Base-by-base conservation (phyloP, 2,888 invertebrate species). In the Minunthozetes semirufus region DNA sequence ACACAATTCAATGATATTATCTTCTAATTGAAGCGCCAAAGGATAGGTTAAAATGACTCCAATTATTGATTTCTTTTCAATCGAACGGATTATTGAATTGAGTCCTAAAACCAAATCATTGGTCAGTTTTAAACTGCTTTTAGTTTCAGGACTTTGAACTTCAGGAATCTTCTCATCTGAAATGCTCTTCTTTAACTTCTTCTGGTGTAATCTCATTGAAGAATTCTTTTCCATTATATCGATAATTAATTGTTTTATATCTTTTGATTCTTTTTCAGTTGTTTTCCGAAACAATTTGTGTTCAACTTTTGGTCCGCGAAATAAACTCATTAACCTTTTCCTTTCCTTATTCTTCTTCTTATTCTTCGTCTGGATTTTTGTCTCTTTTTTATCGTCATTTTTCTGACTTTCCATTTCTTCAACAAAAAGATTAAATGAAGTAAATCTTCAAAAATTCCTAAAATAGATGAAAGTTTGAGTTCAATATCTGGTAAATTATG, bases 71-170 rank as follows among this genome's bases (percentile, higher is more conserved):
- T 53, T 53, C 53, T 48, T 48, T 42, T 71, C 71, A 29, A 71
- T 42, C 17, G 48, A 27, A 27, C 71, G 71, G 19, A 71, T 50
- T n/a, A 71, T 27, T 53, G 48, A 33, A 71, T 71, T 71, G 17
- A 71, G n/a, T 19, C 71, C 71, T 17, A 71, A 71, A 17, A 71
- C 17, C 17, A 71, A 50, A 3, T 71, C 42, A 71, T 71, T 33
- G 22, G 6, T 70, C 2, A 48, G 3, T 13, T 19, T 29, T 22
- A 17, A 27, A 29, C 17, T 22, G 5, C 5, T 68, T 27, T 27
- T 68, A 4, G 17, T 29, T 22, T 48, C 38, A 46, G n/a, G n/a
- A n/a, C n/a, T n/a, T n/a, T n/a, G n/a, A n/a, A 38, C 33, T 1
- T 29, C 53, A 50, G 1, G 9, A 53, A 13, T 53, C 13, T 27